Base-by-base conservation (phyloP, 2,888 invertebrate species). In the Pachliopta kotzebuea region DNA sequence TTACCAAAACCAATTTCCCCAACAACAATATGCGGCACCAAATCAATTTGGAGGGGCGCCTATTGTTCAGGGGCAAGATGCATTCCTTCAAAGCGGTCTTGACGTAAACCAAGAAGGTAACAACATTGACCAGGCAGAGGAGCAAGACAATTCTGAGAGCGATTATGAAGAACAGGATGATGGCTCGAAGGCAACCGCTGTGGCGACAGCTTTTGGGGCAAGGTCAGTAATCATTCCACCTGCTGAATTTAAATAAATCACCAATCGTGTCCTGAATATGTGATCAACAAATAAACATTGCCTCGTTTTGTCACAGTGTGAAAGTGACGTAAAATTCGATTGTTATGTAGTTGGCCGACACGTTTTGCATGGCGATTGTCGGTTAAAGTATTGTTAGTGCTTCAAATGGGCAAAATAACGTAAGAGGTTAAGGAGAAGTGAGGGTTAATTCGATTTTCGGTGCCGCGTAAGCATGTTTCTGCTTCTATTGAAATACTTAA, bases 131-230 rank as follows among this genome's bases (percentile, higher is more conserved):
- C 76, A 79, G 62, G 68, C 69, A 23, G 80, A 83, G 57, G 77
- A 81, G 17, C 74, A 79, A 58, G 77, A 78, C 18, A 79, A 81
- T 24, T 75, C 78, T 37, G 80, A 81, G 8, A 68, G 73, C 4
- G 77, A 81, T 52, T 76, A 78, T 3, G 65, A 69, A 49, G 65
- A 70, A 17, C 67, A 72, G 45, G 77, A 81, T 37, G 78, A 77
- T 54, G 80, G 76, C n/a, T 72, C 74, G 56, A 84, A 73, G 29
- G 87, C 83, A 0, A 85, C 85, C 4, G 88, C 91, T 1, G 86
- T 90, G 0, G 90, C 91, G 2, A 90, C 89, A 45, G 88, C 88
- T 66, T 90, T 90, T 72, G 91, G 90, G 14, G 66, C 87, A 74
- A 89, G 90, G 90, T 90, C 65, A 80, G 84, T 79, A n/a, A 45